A percentile compares a stretch with the other conserved stretches of the same genome.
Evolutionary conservation across 1,140 invertebrate genomes (phyloP).

Genomic region (Drosophila santomea): DNA sequence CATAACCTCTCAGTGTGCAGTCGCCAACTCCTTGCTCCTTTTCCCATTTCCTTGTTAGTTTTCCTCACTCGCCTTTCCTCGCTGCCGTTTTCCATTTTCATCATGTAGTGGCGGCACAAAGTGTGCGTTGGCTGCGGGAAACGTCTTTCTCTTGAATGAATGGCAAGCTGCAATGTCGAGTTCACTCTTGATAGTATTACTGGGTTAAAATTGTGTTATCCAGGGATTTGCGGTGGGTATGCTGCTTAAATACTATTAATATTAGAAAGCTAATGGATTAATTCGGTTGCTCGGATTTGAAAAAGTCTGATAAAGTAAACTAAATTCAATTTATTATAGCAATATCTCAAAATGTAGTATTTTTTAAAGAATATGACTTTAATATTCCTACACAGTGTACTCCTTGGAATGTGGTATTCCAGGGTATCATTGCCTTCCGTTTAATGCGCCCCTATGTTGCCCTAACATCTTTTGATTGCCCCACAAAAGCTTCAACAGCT

Average conservation of each 20-base stretch:
- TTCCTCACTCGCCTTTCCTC: background rate
- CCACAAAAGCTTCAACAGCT: constrained; percentile 39
- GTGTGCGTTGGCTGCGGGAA: background rate
- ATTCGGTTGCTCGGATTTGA: no score
- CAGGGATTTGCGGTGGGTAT: background rate
- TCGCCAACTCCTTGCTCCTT: constrained; percentile 2
- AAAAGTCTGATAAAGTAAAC: no score
- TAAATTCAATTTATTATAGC: no score
- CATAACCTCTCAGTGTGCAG: constrained; percentile 42
- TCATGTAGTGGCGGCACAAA: background rate
- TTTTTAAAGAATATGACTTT: no score
- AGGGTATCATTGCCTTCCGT: background rate
- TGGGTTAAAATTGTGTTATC: background rate
- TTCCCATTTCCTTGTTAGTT: background rate
- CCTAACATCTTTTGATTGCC: constrained; percentile 18
- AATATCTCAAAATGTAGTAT: no score
- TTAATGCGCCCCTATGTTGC: background rate
- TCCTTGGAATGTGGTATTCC: background rate
- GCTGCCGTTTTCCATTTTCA: background rate
- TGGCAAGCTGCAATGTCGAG: background rate
- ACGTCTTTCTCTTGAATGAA: constrained; percentile 21
- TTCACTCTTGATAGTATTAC: background rate
- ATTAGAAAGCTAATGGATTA: background rate
- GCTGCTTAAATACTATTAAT: background rate
- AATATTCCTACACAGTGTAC: background rate